phyloP scores from a whole-genome alignment of 2,113 vertebrate species.

The Aegotheles bennettii region DNA sequence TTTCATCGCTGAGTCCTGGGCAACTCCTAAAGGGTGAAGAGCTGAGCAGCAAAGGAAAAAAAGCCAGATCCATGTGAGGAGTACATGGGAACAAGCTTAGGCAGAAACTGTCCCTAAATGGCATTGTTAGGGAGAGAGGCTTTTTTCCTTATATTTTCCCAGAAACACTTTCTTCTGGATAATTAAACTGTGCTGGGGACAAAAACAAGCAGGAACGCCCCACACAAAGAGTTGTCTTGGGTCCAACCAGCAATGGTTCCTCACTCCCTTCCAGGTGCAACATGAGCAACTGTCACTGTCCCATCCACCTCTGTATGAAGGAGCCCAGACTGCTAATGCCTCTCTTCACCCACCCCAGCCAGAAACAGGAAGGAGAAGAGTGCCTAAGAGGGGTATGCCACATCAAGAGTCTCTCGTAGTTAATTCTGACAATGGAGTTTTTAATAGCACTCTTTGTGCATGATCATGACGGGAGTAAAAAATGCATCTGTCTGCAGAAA shows the following conservation, averaged over 20 bases:
- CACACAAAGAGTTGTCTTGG: not conserved
- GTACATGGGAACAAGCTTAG: not conserved
- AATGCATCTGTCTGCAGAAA: not conserved
- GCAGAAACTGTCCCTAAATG: not conserved
- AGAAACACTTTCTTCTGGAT: not conserved
- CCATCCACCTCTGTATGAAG: rapidly evolving
- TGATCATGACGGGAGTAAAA: rapidly evolving
- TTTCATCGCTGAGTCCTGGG: slow-evolving; percentile 3
- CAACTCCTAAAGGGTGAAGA: not conserved
- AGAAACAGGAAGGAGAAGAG: not conserved
- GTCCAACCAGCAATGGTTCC: rapidly evolving
- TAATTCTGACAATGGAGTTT: not conserved
- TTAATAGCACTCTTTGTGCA: rapidly evolving
- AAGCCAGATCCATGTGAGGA: not conserved
- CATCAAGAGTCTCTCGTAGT: not conserved
- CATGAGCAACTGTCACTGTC: not conserved
- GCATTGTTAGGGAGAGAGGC: not conserved
- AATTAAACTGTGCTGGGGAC: not conserved
- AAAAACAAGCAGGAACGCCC: not conserved
- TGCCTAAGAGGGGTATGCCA: not conserved
- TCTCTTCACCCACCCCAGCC: not conserved
- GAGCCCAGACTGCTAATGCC: not conserved
- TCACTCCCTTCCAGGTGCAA: rapidly evolving
- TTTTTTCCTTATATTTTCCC: not conserved
- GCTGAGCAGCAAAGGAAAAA: not conserved